Evolutionary conservation across 2,113 vertebrate genomes (phyloP), one percentile per base, ranked within the genome.

Genomic region (Nesogale talazaci): DNA sequence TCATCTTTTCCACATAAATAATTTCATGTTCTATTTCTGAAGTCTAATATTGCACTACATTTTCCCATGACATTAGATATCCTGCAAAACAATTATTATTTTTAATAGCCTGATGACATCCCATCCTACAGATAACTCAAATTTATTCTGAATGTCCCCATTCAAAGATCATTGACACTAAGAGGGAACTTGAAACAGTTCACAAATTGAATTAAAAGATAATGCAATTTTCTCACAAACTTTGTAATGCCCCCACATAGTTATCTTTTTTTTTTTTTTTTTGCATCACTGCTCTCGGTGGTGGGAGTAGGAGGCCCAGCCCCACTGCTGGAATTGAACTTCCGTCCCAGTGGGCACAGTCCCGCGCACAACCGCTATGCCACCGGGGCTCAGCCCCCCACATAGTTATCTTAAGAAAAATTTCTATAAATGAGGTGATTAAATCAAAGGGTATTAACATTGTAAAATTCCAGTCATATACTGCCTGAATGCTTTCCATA

Each of bases 391-490:
- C n/a, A n/a, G n/a, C n/a, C 46, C 46, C 46, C 46, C 46, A 12
- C 46, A 52, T 52, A 52, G 46, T 52, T 79, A 86, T 80, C 59
- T 83, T 77, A 11, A 85, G 12, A 87, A 81, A 80, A 74, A 95
- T 27, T 90, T 36, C 29, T 65, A 93, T 25, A 90, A 16, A 76
- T 3, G 38, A 52, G 23, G 86, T 84, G 59, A 91, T 38, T 63
- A 91, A 95, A 80, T 81, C 27, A 91, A 89, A 91, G 52, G 12
- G 14, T 70, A 61, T 25, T 88, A 91, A 85, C 20, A 86, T 75
- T 90, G 86, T 88, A 84, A 80, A 34, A 6, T 52, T 94, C 46
- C 10, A 91, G 20, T 81, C 15, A 89, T 34, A 59, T 63, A 6
- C 1, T 77, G 17, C 42, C 59, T 86, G 84, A 81, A 1, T 85